Evolutionary conservation across 2,113 vertebrate species (phyloP).

Genomic region (Synchiropus splendidus): DNA sequence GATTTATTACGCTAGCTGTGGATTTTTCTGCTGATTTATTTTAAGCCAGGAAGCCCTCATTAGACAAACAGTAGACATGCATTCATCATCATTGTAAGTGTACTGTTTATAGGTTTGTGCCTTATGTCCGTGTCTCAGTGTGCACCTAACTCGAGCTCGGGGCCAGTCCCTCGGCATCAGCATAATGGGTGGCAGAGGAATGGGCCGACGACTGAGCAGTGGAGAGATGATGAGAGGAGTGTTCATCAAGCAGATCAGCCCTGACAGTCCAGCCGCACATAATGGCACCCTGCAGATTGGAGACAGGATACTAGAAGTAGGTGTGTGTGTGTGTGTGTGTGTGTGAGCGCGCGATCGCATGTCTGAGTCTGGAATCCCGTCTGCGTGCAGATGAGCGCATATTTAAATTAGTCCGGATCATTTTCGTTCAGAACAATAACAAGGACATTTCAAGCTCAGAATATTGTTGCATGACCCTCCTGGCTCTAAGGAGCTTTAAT

Average conservation of each 20-base stretch:
- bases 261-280: slow-evolving; percentile 86
- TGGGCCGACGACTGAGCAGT: slow-evolving; percentile 87
- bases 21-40: slow-evolving; percentile 15
- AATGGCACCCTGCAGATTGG: slow-evolving; percentile 82
- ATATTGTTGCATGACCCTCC: no score
- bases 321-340: slow-evolving; percentile 10
- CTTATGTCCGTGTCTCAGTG: slow-evolving; percentile 56
- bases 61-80: slow-evolving; percentile 2
- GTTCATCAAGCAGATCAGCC: slow-evolving; percentile 91
- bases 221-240: slow-evolving; percentile 95
- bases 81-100: slow-evolving; percentile 10
- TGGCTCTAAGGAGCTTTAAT: no score
- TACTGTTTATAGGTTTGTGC: not conserved
- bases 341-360: slow-evolving; percentile 6
- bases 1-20: slow-evolving; percentile 22
- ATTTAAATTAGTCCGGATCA: no score
- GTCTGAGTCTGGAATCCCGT: not conserved
- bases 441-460: no score
- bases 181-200: slow-evolving; percentile 92
- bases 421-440: no score
- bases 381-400: not conserved
- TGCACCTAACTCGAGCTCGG: slow-evolving; percentile 78
- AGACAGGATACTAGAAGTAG: slow-evolving; percentile 91
- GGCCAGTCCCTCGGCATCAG: slow-evolving; percentile 90
- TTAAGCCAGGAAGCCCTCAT: slow-evolving; percentile 11